Conservation (phyloP, 2,113 vertebrate genomes). For the Crotophaga sulcirostris region DNA sequence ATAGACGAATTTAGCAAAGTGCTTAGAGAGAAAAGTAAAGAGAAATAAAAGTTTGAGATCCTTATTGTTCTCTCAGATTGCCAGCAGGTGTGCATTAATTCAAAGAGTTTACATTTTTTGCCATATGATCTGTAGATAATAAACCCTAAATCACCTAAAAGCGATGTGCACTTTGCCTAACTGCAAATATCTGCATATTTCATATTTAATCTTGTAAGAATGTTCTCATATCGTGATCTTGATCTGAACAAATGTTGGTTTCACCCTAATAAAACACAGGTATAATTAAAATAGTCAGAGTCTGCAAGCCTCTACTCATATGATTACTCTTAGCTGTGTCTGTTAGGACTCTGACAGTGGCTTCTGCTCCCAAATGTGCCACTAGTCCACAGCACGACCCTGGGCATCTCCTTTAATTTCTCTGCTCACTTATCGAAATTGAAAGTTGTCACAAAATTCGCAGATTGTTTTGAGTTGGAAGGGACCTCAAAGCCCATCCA, state of each 20-base stretch:
- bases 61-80: conserved; percentile 56
- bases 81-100: conserved; percentile 66
- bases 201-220: not conserved
- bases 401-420: not conserved
- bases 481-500: no score
- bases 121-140: conserved; percentile 47
- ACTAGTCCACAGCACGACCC: not conserved
- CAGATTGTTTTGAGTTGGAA: no score
- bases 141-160: conserved; percentile 18
- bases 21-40: conserved; percentile 43
- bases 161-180: not conserved
- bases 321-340: not conserved
- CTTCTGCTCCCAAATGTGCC: not conserved
- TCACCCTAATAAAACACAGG: not conserved
- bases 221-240: not conserved
- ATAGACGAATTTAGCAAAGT: conserved; percentile 51
- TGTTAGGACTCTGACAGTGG: not conserved
- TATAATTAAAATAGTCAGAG: not conserved
- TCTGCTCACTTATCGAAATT: not conserved
- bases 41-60: conserved; percentile 53
- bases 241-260: not conserved
- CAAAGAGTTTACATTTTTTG: conserved; percentile 19
- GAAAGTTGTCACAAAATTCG: not conserved
- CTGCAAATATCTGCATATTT: conserved; percentile 50
- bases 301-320: not conserved